Base-by-base conservation (phyloP, 2,113 vertebrate genomes). In the Pomatostomus ruficeps region DNA sequence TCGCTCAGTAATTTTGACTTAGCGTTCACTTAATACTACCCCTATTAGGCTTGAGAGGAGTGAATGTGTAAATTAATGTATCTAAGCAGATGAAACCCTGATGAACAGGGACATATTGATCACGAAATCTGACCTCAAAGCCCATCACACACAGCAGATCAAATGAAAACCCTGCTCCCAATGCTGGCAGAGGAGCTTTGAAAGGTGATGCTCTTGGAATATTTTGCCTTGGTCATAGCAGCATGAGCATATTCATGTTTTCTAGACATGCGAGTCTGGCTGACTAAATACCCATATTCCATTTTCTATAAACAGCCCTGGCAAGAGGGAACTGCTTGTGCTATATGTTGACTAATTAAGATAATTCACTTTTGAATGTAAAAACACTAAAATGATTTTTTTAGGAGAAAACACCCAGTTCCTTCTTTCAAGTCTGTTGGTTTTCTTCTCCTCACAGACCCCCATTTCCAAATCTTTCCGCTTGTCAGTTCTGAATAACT, bases 401-500 rank as follows among this genome's bases (percentile, higher is more conserved):
- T 90, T n/a, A 35, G 11, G 31, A 88, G 51, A 48, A 91, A 75
- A 76, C 42, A 57, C 2, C 12, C 23, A 84, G 24, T 36, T 93
- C 51, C 22, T 54, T 85, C 54, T 91, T 78, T 59, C 9, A 73
- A 49, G 42, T 40, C 25, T 43, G n/a, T 6, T 59, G 25, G 0
- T 17, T 36, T 59, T 78, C 24, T 14, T 7, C 24, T 9, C 29
- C 75, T 52, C 43, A 49, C 22, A 84, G 70, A 91, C 11, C 14
- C 33, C 42, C 28, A 88, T 68, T 96, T 94, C 42, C 45, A 95
- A 89, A 91, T 43, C 40, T 83, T 91, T 89, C 80, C 14, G 31
- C 38, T 79, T 92, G 87, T 88, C 67, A 80, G 40, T 80, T 93
- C 68, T 88, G 76, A 91, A 49, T 72, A 91, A 97, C 74, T 96